Percentiles rank a stretch among this genome's conserved stretches.
Conservation (phyloP, 2,113 vertebrate genomes). For the Potamarius usumacintae region DNA sequence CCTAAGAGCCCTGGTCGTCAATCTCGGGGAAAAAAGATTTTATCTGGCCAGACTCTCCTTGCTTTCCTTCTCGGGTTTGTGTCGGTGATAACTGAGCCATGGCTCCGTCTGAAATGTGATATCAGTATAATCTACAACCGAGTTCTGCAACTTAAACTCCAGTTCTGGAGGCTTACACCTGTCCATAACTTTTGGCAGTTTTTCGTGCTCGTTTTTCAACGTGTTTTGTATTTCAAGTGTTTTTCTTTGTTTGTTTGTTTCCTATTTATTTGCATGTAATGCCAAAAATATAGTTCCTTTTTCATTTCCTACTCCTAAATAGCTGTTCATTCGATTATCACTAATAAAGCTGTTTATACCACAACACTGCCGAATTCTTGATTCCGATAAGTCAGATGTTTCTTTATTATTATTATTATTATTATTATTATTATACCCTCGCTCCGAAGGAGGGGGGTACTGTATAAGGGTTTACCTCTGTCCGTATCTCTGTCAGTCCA, state of each 20-base stretch:
- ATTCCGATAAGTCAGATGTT: background rate
- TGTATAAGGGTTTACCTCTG: too few species aligned
- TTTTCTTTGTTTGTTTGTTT: background rate
- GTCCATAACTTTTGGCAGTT: background rate
- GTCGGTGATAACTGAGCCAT: constrained; percentile 60
- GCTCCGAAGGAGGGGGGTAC: too few species aligned
- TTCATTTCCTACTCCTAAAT: background rate
- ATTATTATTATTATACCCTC: too few species aligned
- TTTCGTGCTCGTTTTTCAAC: background rate
- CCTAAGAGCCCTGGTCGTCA: constrained; percentile 69
- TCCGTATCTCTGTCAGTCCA: too few species aligned
- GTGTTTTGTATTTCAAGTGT: background rate
- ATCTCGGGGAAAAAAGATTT: constrained; percentile 64
- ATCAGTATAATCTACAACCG: constrained; percentile 68
- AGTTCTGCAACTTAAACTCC: background rate
- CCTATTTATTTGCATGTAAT: background rate
- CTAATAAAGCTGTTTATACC: background rate
- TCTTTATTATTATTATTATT: background rate
- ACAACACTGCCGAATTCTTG: background rate
- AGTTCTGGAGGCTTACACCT: background rate
- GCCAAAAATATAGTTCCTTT: background rate
- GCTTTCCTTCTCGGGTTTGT: constrained; percentile 44
- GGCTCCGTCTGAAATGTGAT: constrained; percentile 72
- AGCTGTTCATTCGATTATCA: background rate
- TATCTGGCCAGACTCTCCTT: constrained; percentile 62